Evolutionary conservation across 2,797 vertebrate species (phyloP).

Genomic region (Sphenodon punctatus): DNA sequence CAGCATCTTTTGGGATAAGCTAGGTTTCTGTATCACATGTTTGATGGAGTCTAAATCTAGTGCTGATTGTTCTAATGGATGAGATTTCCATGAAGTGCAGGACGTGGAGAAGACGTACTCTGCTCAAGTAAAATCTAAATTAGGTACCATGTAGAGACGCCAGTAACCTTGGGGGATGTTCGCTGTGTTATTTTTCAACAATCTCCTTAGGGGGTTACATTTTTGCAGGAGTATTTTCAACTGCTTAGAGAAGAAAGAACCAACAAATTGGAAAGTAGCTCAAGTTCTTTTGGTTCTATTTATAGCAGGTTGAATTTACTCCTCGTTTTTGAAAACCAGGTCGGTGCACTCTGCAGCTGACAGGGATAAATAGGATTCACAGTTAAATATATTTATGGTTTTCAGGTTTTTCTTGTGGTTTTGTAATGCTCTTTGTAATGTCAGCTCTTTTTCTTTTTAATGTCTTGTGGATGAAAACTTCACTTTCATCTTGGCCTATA

Average conservation of each 20-base stretch:
- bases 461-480: background rate
- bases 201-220: accelerated
- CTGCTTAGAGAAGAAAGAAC: background rate
- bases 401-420: background rate
- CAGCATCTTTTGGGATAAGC: no score
- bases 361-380: background rate
- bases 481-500: background rate
- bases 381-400: background rate
- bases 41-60: background rate
- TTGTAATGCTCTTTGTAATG: background rate
- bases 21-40: background rate
- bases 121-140: background rate
- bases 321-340: background rate
- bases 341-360: background rate
- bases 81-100: background rate
- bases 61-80: background rate
- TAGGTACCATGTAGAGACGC: background rate
- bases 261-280: background rate
- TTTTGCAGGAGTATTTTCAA: background rate
- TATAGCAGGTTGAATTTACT: background rate
- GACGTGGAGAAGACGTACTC: background rate
- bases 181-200: background rate
- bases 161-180: background rate
- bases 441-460: background rate
- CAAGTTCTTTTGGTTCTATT: background rate